Percentiles rank a stretch among this genome's conserved stretches.
phyloP scores from a whole-genome alignment of 2,113 vertebrate species.

The Microcebus lehilahytsara region DNA sequence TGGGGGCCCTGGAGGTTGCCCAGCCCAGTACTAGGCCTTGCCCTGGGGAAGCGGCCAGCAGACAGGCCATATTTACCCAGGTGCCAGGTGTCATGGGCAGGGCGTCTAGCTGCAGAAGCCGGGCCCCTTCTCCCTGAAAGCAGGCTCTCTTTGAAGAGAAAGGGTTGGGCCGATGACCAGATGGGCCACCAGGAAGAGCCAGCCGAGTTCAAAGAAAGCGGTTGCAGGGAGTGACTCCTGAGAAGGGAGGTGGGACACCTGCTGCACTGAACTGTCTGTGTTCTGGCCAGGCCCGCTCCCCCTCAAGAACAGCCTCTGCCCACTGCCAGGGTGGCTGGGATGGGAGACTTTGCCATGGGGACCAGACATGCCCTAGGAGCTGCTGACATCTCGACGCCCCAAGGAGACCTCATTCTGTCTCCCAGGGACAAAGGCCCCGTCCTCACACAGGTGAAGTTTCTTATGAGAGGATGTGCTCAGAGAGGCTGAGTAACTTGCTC shows the following conservation, averaged over 20 bases:
- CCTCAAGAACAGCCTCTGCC: background rate
- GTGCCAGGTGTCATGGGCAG: background rate
- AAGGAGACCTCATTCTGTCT: background rate
- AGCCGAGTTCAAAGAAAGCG: conserved; percentile 39
- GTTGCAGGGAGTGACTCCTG: background rate
- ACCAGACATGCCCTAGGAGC: background rate
- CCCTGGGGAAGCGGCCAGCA: background rate
- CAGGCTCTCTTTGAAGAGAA: conserved; percentile 23
- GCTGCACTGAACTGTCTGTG: background rate
- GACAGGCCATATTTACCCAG: conserved; percentile 55
- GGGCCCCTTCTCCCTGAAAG: background rate
- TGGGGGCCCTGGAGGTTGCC: background rate
- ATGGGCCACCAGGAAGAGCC: background rate
- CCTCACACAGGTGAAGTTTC: background rate
- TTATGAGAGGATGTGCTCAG: background rate
- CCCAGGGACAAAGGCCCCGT: background rate
- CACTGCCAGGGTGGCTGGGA: background rate
- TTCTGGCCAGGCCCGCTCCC: background rate
- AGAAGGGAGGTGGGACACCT: background rate
- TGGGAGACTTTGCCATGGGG: background rate
- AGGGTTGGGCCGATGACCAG: background rate
- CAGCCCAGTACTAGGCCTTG: background rate
- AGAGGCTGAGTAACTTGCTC: background rate
- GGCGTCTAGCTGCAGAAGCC: background rate
- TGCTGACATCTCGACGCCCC: background rate